phyloP scores from a whole-genome alignment of 2,797 vertebrate species.

The Parotocinclus haroldoi region DNA sequence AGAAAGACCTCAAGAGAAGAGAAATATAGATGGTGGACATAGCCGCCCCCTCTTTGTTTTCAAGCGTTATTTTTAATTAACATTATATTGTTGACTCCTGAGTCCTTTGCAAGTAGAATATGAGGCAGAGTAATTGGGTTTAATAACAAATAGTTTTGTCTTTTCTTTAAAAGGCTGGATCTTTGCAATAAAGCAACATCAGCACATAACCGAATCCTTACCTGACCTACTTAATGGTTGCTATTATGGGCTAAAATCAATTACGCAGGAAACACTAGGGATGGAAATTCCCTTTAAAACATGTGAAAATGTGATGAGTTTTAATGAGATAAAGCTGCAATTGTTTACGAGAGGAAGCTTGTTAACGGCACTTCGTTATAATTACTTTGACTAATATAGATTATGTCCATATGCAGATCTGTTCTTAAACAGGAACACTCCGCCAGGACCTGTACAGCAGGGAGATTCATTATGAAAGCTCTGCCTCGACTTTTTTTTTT shows the following conservation, averaged over 20 bases:
- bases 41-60: constrained; percentile 61
- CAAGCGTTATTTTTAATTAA: constrained; percentile 73
- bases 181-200: constrained; percentile 51
- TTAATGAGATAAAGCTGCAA: constrained; percentile 72
- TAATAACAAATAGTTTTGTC: constrained; percentile 13
- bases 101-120: constrained; percentile 17
- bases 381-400: constrained; percentile 74
- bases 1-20: constrained; percentile 71
- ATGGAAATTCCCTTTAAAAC: constrained; percentile 64
- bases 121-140: background rate
- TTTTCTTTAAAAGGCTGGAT: constrained; percentile 52
- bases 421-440: constrained; percentile 66
- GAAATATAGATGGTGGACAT: constrained; percentile 51
- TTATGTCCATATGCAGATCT: constrained; percentile 70
- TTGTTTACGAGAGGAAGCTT: constrained; percentile 66
- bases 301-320: constrained; percentile 71
- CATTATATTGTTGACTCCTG: constrained; percentile 64
- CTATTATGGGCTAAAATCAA: constrained; percentile 64
- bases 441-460: constrained; percentile 66
- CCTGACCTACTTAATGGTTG: constrained; percentile 66
- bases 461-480: constrained; percentile 72
- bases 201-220: constrained; percentile 55
- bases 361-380: constrained; percentile 68
- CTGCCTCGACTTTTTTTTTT: constrained; percentile 69
- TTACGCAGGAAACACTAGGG: constrained; percentile 60